Base-by-base conservation (phyloP, 2,797 vertebrate genomes). In the Decapterus maruadsi region DNA sequence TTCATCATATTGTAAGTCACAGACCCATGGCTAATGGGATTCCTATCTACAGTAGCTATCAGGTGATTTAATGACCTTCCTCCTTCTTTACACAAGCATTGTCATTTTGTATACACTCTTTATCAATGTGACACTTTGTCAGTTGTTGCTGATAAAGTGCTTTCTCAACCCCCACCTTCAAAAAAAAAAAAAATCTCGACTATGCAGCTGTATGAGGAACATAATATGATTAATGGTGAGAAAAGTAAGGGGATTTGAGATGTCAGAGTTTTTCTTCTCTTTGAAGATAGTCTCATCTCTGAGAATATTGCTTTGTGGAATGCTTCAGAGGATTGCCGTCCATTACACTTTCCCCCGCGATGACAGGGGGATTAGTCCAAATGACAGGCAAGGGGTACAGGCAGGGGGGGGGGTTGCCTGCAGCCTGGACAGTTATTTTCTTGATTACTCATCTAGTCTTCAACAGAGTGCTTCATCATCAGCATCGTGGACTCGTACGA, bases 11-110 rank as follows among this genome's bases (percentile, higher is more conserved):
- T 92, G 86, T 89, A 80, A 92, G 45, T 90, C 86, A 92, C 34
- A 26, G 84, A 90, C 75, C 88, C 85, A n/a, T 89, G 22, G 80
- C 87, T 94, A 92, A 93, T 92, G 84, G 83, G 86, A 93, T 93
- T 89, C 84, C 69, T n/a, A n/a, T n/a, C n/a, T n/a, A n/a, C n/a
- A n/a, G n/a, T n/a, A 82, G 84, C 81, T 86, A 85, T 91, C 87
- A 86, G 67, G 87, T 79, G 82, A 88, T 90, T 84, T 82, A 77
- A 86, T 89, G 84, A 89, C 82, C 69, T 53, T 46, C 68, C 85
- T 89, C 61, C 81, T 67, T 89, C 89, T 89, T 68, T 82, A 84
- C 75, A 77, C 48, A 54, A 53, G 55, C 58, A 20, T 81, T 78
- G 57, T 78, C 80, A 82, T 88, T 91, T 88, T 74, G 74, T 75